phyloP scores from a whole-genome alignment of 1,140 invertebrate genomes.

The Drosophila kanapiae region DNA sequence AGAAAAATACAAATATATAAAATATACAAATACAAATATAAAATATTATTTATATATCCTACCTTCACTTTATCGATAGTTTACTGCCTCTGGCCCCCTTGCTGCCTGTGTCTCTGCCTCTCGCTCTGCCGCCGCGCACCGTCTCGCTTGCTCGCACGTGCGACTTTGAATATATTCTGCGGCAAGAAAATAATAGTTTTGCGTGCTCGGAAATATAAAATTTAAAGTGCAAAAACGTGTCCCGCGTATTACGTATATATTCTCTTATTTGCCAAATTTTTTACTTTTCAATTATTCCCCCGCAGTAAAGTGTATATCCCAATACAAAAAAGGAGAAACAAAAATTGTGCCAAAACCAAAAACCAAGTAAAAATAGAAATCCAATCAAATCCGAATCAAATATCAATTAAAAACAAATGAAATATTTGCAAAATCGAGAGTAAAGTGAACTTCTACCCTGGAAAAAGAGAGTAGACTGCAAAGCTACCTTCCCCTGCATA shows the following conservation, averaged over 20 bases:
- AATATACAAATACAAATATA: too few relatives aligned
- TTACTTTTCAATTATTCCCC: constrained; percentile 11
- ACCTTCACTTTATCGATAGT: constrained; percentile 7
- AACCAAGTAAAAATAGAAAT: constrained; percentile 30
- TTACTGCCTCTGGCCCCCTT: constrained; percentile 26
- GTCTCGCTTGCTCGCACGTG: constrained; percentile 44
- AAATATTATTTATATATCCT: background rate
- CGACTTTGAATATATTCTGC: constrained; percentile 47
- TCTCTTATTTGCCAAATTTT: constrained; percentile 22
- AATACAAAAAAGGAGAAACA: constrained; percentile 20
- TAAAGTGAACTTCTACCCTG: constrained; percentile 29
- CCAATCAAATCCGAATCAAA: constrained; percentile 30
- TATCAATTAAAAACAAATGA: constrained; percentile 44
- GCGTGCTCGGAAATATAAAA: constrained; percentile 29
- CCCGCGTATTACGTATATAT: constrained; percentile 5
- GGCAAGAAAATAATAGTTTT: constrained; percentile 41
- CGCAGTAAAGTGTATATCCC: constrained; percentile 18
- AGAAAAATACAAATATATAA: too few relatives aligned
- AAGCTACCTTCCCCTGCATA: constrained; percentile 34
- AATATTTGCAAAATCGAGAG: constrained; percentile 35
- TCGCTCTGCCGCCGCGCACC: constrained; percentile 6
- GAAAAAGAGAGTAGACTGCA: constrained; percentile 21
- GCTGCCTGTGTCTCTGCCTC: constrained; percentile 12
- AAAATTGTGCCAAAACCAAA: constrained; percentile 64
- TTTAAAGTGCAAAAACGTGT: constrained; percentile 43